phyloP scores from a whole-genome alignment of 2,797 vertebrate genomes.

The Tarsius wallacei region DNA sequence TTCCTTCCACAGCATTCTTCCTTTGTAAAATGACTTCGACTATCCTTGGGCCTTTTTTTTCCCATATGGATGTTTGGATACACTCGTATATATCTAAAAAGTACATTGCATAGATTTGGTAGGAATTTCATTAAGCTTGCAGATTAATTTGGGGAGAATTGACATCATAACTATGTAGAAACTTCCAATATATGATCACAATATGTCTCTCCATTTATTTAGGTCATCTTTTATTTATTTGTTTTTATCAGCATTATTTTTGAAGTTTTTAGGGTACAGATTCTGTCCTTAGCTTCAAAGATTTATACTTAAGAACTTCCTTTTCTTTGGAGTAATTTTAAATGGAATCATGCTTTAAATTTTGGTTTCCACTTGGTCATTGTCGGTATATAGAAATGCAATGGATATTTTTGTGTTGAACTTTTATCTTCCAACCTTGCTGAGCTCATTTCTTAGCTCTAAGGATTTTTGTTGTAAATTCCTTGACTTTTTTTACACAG shows the following conservation, averaged over 20 bases:
- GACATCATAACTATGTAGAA: not conserved
- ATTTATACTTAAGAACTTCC: not conserved
- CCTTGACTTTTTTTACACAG: not conserved
- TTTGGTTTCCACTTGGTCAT: not conserved
- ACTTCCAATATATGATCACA: too few species aligned
- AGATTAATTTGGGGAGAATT: not conserved
- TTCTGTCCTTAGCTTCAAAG: not conserved
- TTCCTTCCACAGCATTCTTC: not conserved
- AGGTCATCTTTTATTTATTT: not conserved
- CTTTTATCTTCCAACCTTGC: not conserved
- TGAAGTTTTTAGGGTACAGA: not conserved
- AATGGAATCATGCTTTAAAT: not conserved
- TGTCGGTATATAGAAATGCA: not conserved
- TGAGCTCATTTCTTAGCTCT: not conserved
- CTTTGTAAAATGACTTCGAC: not conserved
- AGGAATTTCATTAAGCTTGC: not conserved
- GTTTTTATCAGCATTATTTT: not conserved
- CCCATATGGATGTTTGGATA: not conserved
- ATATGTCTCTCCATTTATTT: not conserved
- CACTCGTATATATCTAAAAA: not conserved
- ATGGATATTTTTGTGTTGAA: not conserved
- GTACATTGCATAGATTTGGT: not conserved
- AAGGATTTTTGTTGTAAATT: not conserved
- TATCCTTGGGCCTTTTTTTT: not conserved
- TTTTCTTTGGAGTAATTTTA: not conserved